Evolutionary conservation across 2,113 vertebrate species (phyloP).

Genomic region (Odobenus rosmarus): DNA sequence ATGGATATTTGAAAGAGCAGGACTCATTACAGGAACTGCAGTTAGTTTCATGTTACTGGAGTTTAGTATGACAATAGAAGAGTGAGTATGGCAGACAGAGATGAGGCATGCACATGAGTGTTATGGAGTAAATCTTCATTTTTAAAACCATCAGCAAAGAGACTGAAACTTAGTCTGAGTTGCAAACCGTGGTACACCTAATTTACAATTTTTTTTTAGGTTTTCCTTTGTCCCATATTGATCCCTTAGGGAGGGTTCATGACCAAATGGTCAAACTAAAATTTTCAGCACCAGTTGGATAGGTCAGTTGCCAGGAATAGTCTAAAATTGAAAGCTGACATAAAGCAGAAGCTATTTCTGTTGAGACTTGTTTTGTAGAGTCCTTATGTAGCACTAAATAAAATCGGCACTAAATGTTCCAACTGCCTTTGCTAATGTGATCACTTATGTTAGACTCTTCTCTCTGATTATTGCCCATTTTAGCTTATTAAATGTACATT

Average conservation of each 20-base stretch:
- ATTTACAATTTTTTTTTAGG: not conserved
- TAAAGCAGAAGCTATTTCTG: not conserved
- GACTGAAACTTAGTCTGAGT: not conserved
- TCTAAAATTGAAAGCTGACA: conserved; percentile 32
- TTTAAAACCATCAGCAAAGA: not conserved
- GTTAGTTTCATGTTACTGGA: not conserved
- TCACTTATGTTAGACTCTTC: not conserved
- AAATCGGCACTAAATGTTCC: not conserved
- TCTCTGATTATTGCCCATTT: not conserved
- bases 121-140: not conserved
- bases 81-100: not conserved
- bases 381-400: not conserved
- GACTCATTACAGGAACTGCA: not conserved
- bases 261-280: not conserved
- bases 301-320: not conserved
- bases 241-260: not conserved
- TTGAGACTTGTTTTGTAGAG: not conserved
- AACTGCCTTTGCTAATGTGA: not conserved
- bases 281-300: not conserved
- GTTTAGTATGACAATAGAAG: not conserved
- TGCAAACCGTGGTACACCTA: not conserved
- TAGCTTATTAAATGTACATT: not conserved
- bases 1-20: not conserved
- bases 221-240: not conserved
- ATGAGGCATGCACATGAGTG: not conserved